These are phyloP conservation scores for Luidia sarsii DNA, from an alignment of 53 echinoderm and acorn worm species.

Conservation along the genomic window DNA sequence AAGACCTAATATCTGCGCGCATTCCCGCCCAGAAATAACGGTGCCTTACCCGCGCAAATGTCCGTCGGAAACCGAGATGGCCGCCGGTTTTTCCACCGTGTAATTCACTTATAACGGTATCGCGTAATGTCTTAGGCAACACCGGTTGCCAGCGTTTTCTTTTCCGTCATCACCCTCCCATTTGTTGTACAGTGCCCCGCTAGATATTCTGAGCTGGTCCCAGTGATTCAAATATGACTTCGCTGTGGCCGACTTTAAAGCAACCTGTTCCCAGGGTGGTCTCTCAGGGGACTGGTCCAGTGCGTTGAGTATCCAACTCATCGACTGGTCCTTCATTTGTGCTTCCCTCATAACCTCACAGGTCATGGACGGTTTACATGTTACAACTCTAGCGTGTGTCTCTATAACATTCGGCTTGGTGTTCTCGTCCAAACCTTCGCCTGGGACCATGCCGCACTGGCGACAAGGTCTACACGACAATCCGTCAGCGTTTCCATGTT, in stretches of 20 bases:
- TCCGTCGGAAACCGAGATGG: slow-evolving; percentile 66
- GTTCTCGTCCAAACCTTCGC: not conserved
- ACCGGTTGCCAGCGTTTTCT: slow-evolving; percentile 46
- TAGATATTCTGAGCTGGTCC: slow-evolving; percentile 44
- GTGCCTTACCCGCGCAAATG: slow-evolving; percentile 44
- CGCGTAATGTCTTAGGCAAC: slow-evolving; percentile 25
- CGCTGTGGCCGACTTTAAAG: not conserved
- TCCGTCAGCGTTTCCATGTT: not conserved
- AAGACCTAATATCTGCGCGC: slow-evolving; percentile 47
- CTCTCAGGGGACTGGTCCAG: not conserved
- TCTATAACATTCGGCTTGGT: not conserved
- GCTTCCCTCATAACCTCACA: not conserved
- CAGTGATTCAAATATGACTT: slow-evolving; percentile 54
- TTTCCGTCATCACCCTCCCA: slow-evolving; percentile 69
- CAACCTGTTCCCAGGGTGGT: not conserved
- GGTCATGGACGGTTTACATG: not conserved
- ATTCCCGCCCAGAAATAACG: slow-evolving; percentile 66
- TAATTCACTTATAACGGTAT: slow-evolving; percentile 39
- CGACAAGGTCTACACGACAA: not conserved
- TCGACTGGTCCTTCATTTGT: not conserved
- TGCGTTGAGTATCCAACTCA: not conserved
- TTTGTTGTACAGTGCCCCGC: slow-evolving; percentile 42
- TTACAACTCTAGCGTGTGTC: too few species aligned
- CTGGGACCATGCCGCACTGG: not conserved
- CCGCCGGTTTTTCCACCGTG: slow-evolving; percentile 58